phyloP scores from a whole-genome alignment of 2,888 invertebrate species.

The Gastracanthus pulcherrimus region DNA sequence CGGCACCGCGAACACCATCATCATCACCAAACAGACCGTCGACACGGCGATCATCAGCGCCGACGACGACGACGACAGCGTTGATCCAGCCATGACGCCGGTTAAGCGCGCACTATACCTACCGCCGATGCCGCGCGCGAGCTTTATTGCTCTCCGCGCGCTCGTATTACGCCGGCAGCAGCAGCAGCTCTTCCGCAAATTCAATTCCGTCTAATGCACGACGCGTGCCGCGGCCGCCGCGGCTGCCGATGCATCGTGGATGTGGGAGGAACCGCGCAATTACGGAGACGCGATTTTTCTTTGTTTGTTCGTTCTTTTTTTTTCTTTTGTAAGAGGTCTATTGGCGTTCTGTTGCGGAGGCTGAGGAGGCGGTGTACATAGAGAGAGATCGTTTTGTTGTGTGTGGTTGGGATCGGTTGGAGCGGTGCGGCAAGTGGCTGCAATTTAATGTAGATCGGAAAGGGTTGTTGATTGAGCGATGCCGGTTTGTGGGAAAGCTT shows the following conservation, averaged over 20 bases:
- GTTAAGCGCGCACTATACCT: slow-evolving; percentile 3
- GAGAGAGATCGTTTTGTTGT: too few species aligned
- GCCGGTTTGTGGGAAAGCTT: too few species aligned
- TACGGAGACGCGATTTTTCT: background rate
- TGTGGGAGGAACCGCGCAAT: background rate
- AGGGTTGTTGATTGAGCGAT: too few species aligned
- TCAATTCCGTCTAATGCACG: background rate
- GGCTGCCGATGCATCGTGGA: background rate
- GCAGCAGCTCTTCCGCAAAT: slow-evolving; percentile 40
- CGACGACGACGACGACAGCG: background rate
- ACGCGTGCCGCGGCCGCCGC: slow-evolving; percentile 2
- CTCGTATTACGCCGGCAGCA: background rate
- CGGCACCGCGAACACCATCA: background rate
- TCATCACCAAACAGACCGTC: slow-evolving; percentile 21
- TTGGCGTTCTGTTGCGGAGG: too few species aligned
- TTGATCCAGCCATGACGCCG: slow-evolving; percentile 46
- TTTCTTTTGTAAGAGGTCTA: too few species aligned
- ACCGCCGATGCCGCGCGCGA: background rate
- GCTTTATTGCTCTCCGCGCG: background rate
- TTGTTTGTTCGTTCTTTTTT: background rate
- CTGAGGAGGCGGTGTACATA: too few species aligned
- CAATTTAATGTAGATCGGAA: too few species aligned
- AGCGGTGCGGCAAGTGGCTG: too few species aligned
- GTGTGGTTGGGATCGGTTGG: too few species aligned
- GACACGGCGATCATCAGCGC: too few species aligned